These are phyloP conservation scores for Sebastes baramenuke DNA, from an alignment of 2,797 vertebrate species.

Conservation along the genomic window DNA sequence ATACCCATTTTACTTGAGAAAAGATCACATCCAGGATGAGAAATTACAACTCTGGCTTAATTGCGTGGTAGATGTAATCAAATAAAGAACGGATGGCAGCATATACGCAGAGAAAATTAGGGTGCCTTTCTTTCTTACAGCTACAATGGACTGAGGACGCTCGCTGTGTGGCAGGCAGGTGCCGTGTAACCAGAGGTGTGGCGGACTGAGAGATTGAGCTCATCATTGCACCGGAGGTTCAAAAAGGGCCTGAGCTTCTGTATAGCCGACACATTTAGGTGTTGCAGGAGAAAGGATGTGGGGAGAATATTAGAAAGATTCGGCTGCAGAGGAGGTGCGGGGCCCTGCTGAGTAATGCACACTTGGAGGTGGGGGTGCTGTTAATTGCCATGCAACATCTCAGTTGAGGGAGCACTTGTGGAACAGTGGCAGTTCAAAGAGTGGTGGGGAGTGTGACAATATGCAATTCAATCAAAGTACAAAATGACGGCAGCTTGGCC, in stretches of 20 bases:
- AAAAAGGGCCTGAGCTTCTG: constrained; percentile 27
- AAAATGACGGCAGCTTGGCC: constrained; percentile 59
- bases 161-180: constrained; percentile 44
- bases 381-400: constrained; percentile 71
- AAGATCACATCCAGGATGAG: constrained; percentile 25
- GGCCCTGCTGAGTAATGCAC: constrained; percentile 41
- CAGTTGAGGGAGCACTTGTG: constrained; percentile 57
- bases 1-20: constrained; percentile 30
- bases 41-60: constrained; percentile 52
- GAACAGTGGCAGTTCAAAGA: constrained; percentile 63
- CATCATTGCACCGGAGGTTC: constrained; percentile 36
- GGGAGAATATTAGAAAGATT: constrained; percentile 23
- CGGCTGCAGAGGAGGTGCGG: constrained; percentile 9
- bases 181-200: constrained; percentile 34
- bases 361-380: constrained; percentile 39
- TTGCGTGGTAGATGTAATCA: constrained; percentile 36
- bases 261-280: constrained; percentile 10
- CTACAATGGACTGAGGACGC: constrained; percentile 12
- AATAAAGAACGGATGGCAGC: constrained; percentile 16
- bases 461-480: constrained; percentile 65
- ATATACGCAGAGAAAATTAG: constrained; percentile 10
- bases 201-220: constrained; percentile 48
- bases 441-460: constrained; percentile 26
- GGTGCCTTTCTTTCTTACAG: not conserved
- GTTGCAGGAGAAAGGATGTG: constrained; percentile 13